Evolutionary conservation across 2,113 vertebrate genomes (phyloP).

Genomic region (Canis aureus): DNA sequence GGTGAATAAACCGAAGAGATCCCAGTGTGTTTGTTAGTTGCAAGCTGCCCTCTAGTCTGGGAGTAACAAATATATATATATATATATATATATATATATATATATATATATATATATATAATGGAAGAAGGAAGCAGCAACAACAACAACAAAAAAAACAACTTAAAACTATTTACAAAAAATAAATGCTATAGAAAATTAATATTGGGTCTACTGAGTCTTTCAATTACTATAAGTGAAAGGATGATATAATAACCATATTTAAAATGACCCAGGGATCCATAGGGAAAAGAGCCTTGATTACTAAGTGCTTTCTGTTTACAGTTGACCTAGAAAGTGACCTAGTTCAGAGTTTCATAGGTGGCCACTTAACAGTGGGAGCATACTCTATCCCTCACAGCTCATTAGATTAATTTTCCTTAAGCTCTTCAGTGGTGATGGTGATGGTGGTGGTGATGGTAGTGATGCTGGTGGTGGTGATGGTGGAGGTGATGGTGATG

Average conservation of each 20-base stretch:
- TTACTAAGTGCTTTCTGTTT: neutral
- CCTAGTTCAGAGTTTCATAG: neutral
- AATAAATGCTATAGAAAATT: neutral
- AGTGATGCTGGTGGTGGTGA: rapidly evolving
- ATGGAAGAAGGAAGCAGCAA: neutral
- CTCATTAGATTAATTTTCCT: neutral
- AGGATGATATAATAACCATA: neutral
- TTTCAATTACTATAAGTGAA: neutral
- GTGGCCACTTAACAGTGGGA: neutral
- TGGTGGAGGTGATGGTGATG: neutral
- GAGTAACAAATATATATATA: neutral
- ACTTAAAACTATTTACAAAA: neutral
- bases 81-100: too few species aligned
- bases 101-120: too few species aligned
- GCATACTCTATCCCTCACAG: neutral
- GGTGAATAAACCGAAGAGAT: neutral
- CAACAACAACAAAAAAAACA: neutral
- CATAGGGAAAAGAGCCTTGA: neutral
- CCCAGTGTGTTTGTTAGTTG: neutral
- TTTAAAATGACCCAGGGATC: neutral
- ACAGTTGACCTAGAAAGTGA: neutral
- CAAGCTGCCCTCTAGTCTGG: neutral
- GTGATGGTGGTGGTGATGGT: neutral
- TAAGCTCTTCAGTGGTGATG: neutral
- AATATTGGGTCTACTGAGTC: neutral